Evolutionary conservation across 1,140 invertebrate genomes (phyloP).

Genomic region (Procambarus clarkii): DNA sequence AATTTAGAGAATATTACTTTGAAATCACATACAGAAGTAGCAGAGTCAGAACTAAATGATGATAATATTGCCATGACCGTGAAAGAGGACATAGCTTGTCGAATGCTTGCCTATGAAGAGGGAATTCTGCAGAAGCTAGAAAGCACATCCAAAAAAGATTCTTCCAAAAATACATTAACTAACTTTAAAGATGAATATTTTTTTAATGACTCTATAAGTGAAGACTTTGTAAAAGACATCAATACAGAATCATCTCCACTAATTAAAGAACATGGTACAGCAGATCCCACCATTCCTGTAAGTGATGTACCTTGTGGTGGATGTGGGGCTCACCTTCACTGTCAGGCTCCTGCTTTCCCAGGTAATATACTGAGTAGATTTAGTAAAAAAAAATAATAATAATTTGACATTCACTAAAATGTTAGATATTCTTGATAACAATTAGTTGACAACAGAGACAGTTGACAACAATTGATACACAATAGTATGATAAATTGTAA

Average conservation of each 20-base stretch:
- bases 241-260: not conserved
- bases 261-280: conserved; percentile 80
- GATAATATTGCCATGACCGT: not conserved
- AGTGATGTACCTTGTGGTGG: conserved; percentile 89
- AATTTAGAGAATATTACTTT: not conserved
- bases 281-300: conserved; percentile 80
- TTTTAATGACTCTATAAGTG: not conserved
- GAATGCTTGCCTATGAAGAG: conserved; percentile 58
- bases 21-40: not conserved
- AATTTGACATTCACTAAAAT: too few relatives aligned
- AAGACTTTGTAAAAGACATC: not conserved
- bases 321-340: conserved; percentile 94
- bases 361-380: conserved; percentile 73
- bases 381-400: too few relatives aligned
- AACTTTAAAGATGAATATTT: not conserved
- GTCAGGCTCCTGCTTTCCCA: conserved; percentile 81
- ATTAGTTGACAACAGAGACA: too few relatives aligned
- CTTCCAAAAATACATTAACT: not conserved
- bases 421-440: too few relatives aligned
- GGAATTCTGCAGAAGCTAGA: conserved; percentile 7
- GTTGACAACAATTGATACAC: too few relatives aligned
- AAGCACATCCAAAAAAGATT: not conserved
- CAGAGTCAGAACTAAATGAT: not conserved
- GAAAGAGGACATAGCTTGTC: conserved; percentile 37
- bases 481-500: too few relatives aligned